Percentiles rank a stretch among this genome's conserved stretches.
Evolutionary conservation across 2,113 vertebrate species (phyloP).

Genomic region (Dendropsophus ebraccatus): DNA sequence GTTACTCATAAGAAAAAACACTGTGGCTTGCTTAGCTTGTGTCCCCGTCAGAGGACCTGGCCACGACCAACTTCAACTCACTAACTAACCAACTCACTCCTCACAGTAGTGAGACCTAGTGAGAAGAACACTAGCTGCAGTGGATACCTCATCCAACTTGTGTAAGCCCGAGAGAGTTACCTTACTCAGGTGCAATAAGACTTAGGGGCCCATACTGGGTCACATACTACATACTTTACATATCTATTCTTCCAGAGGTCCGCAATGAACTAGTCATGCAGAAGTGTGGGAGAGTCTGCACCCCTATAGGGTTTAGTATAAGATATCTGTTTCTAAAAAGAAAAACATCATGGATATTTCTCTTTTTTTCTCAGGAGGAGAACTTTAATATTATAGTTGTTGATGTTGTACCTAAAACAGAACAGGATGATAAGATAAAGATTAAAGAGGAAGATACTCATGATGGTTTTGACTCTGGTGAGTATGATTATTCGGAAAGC

Average conservation of each 20-base stretch:
- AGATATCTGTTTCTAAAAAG: neutral
- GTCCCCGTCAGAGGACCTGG: too few relatives aligned
- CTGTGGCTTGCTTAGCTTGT: too few relatives aligned
- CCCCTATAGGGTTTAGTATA: neutral
- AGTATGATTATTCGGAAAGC: neutral
- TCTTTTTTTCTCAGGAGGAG: neutral
- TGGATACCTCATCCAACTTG: too few relatives aligned
- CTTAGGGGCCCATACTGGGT: neutral
- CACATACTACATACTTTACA: neutral
- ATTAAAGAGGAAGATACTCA: conserved; percentile 14
- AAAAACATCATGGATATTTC: neutral
- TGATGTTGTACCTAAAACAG: conserved; percentile 12
- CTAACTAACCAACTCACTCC: too few relatives aligned
- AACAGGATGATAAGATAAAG: neutral
- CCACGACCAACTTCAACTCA: too few relatives aligned
- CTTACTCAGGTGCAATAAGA: too few relatives aligned
- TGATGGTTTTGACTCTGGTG: neutral
- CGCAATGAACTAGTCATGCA: neutral
- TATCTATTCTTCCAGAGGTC: neutral
- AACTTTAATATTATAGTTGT: conserved; percentile 30
- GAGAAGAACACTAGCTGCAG: too few relatives aligned
- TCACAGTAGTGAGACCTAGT: too few relatives aligned
- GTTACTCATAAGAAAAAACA: too few relatives aligned
- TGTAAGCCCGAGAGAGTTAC: neutral
- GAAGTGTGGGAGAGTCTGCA: neutral